Evolutionary conservation across 2,888 invertebrate genomes (phyloP).

Genomic region (Drosophila kuntzei): DNA sequence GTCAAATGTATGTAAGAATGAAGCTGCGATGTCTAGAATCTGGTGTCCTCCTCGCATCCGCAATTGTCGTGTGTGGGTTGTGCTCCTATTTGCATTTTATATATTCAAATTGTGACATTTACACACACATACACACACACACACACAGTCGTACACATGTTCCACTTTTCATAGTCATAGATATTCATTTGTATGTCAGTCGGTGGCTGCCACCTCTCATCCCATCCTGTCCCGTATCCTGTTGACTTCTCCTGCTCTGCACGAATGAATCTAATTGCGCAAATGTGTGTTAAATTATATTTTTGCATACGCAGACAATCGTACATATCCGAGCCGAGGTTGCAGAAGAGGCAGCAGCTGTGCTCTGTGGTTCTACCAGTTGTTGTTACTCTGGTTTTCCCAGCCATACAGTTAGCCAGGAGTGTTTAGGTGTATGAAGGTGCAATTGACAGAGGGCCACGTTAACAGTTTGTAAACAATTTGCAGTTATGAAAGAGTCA

Average conservation of each 20-base stretch:
- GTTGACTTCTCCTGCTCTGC: constrained; percentile 50
- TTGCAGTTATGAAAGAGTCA: not conserved
- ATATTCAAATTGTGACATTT: constrained; percentile 80
- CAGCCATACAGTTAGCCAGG: constrained; percentile 33
- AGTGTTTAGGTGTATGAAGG: not conserved
- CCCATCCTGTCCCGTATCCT: not conserved
- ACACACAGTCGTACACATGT: constrained; percentile 42
- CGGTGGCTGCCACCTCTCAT: constrained; percentile 18
- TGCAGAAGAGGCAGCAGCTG: constrained; percentile 49
- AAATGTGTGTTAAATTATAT: constrained; percentile 82
- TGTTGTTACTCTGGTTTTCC: constrained; percentile 60
- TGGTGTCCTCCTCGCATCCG: constrained; percentile 23
- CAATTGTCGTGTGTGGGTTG: constrained; percentile 31
- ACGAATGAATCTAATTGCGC: constrained; percentile 81
- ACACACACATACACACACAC: constrained; percentile 45
- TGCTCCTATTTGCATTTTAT: constrained; percentile 75
- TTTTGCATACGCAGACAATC: constrained; percentile 77
- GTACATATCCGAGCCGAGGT: constrained; percentile 38
- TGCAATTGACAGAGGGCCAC: constrained; percentile 38
- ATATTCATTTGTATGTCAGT: constrained; percentile 76
- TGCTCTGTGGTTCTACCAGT: constrained; percentile 53
- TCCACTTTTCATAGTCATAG: constrained; percentile 66
- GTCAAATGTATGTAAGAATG: constrained; percentile 34
- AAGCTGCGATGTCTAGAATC: constrained; percentile 31
- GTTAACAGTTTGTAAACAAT: constrained; percentile 12